phyloP scores from a whole-genome alignment of 1,140 invertebrate genomes.

The Bombus ignitus region DNA sequence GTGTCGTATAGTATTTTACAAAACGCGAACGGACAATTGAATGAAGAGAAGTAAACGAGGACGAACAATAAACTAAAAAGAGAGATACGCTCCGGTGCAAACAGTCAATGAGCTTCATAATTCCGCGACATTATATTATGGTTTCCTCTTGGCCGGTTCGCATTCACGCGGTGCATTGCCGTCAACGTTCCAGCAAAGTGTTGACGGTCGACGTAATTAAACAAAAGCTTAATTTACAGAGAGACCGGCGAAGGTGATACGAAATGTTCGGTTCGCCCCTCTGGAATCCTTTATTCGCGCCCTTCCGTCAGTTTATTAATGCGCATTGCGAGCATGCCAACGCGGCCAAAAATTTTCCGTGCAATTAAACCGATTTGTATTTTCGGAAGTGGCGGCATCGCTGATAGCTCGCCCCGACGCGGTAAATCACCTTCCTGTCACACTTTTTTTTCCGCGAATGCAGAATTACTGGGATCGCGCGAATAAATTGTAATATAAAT shows the following conservation, averaged over 20 bases:
- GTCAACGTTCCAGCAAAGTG: constrained; percentile 35
- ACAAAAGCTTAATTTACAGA: constrained; percentile 64
- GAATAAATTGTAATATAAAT: constrained; percentile 41
- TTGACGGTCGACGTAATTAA: constrained; percentile 60
- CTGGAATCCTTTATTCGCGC: constrained; percentile 54
- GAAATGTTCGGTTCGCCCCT: constrained; percentile 51
- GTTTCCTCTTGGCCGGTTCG: constrained; percentile 25
- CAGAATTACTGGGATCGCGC: constrained; percentile 5
- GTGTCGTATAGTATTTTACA: not conserved
- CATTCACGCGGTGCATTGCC: constrained; percentile 36
- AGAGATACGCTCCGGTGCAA: not conserved
- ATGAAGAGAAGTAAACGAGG: not conserved
- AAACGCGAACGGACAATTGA: not conserved
- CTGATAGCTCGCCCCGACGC: constrained; percentile 26
- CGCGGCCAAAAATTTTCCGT: constrained; percentile 67
- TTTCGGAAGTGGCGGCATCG: constrained; percentile 46
- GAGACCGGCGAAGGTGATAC: constrained; percentile 38
- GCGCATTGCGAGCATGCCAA: constrained; percentile 60
- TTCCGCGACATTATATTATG: constrained; percentile 48
- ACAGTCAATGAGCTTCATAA: constrained; percentile 19
- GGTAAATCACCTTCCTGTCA: constrained; percentile 35
- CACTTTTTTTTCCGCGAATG: not conserved
- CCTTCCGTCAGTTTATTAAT: constrained; percentile 68
- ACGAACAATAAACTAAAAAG: not conserved
- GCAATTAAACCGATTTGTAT: constrained; percentile 68